Evolutionary conservation across 2,113 vertebrate genomes (phyloP).

Genomic region (Pseudois nayaur): DNA sequence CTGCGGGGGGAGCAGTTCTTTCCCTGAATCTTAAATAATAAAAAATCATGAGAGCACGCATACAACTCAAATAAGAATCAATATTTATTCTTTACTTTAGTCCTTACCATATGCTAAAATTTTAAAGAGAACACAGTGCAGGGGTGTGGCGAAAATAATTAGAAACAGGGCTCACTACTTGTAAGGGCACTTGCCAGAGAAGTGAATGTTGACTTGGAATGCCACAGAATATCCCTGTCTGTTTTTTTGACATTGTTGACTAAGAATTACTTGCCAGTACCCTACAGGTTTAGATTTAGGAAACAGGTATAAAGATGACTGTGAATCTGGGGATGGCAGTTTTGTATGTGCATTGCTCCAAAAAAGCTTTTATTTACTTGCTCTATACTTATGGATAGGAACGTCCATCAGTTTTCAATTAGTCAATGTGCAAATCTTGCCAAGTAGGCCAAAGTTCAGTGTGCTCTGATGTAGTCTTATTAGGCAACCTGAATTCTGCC

Average conservation of each 20-base stretch:
- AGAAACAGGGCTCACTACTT: slow-evolving; percentile 57
- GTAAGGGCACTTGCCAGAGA: slow-evolving; percentile 36
- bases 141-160: slow-evolving; percentile 49
- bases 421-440: background rate
- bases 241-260: background rate
- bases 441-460: slow-evolving; percentile 22
- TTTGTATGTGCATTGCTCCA: background rate
- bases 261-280: background rate
- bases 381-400: background rate
- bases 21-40: slow-evolving; percentile 1
- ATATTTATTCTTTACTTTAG: slow-evolving; percentile 48
- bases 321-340: background rate
- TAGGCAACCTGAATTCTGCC: background rate
- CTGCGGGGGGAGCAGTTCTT: background rate
- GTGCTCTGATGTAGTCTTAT: background rate
- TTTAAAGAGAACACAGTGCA: slow-evolving; percentile 7
- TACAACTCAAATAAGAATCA: slow-evolving; percentile 50
- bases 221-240: background rate
- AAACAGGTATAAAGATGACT: slow-evolving; percentile 35
- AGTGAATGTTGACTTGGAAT: slow-evolving; percentile 29
- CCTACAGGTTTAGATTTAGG: background rate
- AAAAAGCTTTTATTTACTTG: slow-evolving; percentile 37
- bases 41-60: background rate
- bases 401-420: slow-evolving; percentile 36
- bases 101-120: slow-evolving; percentile 56